These are phyloP conservation scores for Microtus oregoni DNA, from an alignment of 2,113 vertebrate species.

Conservation along the genomic window DNA sequence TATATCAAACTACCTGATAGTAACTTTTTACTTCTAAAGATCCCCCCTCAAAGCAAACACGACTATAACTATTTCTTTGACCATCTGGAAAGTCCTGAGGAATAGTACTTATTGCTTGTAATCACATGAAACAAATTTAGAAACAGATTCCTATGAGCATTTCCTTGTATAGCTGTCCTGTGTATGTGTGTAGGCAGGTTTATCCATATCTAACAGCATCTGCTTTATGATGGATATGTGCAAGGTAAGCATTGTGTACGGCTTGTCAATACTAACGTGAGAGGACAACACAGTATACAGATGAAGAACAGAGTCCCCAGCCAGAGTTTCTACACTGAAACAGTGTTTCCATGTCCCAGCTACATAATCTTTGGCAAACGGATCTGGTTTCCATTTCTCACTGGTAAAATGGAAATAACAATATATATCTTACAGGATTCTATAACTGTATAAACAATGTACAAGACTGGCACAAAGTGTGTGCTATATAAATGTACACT, in stretches of 20 bases:
- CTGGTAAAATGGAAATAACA: slow-evolving; percentile 48
- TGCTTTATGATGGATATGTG: not conserved
- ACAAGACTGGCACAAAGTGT: not conserved
- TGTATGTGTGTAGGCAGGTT: not conserved
- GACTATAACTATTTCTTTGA: slow-evolving; percentile 48
- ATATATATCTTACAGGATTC: not conserved
- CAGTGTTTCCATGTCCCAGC: slow-evolving; percentile 18
- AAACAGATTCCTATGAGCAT: slow-evolving; percentile 45
- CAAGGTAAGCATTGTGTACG: slow-evolving; percentile 1
- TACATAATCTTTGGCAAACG: slow-evolving; percentile 22
- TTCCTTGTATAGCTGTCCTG: not conserved
- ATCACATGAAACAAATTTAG: slow-evolving; percentile 47
- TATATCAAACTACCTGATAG: slow-evolving; percentile 11
- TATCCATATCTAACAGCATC: not conserved
- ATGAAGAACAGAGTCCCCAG: not conserved
- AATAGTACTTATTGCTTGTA: not conserved
- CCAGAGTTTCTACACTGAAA: slow-evolving; percentile 42
- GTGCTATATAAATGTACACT: not conserved
- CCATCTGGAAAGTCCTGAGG: slow-evolving; percentile 22
- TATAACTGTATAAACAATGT: slow-evolving; percentile 32
- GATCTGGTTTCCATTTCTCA: slow-evolving; percentile 59
- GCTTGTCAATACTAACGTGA: not conserved
- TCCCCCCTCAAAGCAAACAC: slow-evolving; percentile 18
- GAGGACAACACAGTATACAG: not conserved
- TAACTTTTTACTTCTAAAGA: slow-evolving; percentile 52